Evolutionary conservation across 2,113 vertebrate species (phyloP).

Genomic region (Podarcis muralis): DNA sequence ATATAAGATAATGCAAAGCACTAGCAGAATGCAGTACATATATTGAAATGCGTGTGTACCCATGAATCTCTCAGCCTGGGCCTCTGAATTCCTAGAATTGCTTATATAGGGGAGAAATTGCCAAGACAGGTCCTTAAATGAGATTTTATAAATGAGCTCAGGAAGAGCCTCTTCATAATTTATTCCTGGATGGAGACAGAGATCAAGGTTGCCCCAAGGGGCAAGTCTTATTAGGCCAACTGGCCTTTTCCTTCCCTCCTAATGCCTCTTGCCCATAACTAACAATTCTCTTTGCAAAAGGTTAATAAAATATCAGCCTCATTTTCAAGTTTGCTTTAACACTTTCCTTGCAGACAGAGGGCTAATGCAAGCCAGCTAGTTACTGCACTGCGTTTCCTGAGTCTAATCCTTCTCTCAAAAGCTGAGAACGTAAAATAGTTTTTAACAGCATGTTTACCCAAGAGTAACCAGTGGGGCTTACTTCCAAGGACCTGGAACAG

Average conservation of each 20-base stretch:
- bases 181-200: conserved; percentile 58
- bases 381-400: background rate
- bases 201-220: conserved; percentile 53
- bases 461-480: background rate
- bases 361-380: background rate
- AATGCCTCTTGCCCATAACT: conserved; percentile 51
- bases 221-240: conserved; percentile 59
- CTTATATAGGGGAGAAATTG: conserved; percentile 59
- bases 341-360: background rate
- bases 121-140: conserved; percentile 63
- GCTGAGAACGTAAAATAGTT: background rate
- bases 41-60: background rate
- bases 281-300: conserved; percentile 62
- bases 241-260: conserved; percentile 61
- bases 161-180: conserved; percentile 57
- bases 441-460: background rate
- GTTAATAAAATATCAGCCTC: conserved; percentile 61
- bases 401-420: background rate
- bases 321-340: conserved; percentile 62
- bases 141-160: conserved; percentile 62
- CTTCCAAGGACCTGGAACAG: too few relatives aligned
- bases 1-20: background rate
- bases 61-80: background rate
- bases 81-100: conserved; percentile 56
- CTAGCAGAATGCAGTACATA: background rate